Percentiles rank a stretch among this genome's conserved stretches.
phyloP scores from a whole-genome alignment of 2,797 vertebrate genomes.

The Sylvia borin region DNA sequence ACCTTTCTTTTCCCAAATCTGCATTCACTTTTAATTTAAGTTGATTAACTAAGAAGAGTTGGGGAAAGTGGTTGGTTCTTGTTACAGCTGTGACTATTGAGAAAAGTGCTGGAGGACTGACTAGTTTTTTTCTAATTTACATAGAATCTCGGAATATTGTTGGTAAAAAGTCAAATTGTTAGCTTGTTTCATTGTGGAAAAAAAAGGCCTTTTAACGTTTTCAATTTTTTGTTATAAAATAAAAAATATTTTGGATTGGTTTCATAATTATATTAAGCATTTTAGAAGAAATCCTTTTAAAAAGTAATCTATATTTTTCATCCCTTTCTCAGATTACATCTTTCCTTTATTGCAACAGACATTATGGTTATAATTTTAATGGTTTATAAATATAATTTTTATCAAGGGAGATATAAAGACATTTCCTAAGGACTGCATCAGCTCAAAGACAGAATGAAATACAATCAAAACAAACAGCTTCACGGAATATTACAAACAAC shows the following conservation, averaged over 20 bases:
- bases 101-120: neutral
- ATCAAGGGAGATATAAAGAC: neutral
- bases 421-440: neutral
- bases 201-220: neutral
- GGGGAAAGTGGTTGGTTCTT: neutral
- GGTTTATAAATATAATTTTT: neutral
- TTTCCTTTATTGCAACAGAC: neutral
- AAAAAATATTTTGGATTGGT: neutral
- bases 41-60: neutral
- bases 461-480: neutral
- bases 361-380: neutral
- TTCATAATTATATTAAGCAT: neutral
- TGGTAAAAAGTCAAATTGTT: neutral
- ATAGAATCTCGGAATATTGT: neutral
- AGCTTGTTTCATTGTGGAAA: neutral
- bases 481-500: neutral
- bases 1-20: neutral
- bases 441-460: neutral
- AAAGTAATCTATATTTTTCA: neutral
- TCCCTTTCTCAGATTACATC: neutral
- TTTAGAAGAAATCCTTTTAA: neutral
- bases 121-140: neutral
- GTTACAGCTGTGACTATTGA: neutral
- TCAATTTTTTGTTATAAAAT: neutral
- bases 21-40: neutral